Conservation (phyloP, 2,888 invertebrate species). For the Polydrusus tereticollis region DNA sequence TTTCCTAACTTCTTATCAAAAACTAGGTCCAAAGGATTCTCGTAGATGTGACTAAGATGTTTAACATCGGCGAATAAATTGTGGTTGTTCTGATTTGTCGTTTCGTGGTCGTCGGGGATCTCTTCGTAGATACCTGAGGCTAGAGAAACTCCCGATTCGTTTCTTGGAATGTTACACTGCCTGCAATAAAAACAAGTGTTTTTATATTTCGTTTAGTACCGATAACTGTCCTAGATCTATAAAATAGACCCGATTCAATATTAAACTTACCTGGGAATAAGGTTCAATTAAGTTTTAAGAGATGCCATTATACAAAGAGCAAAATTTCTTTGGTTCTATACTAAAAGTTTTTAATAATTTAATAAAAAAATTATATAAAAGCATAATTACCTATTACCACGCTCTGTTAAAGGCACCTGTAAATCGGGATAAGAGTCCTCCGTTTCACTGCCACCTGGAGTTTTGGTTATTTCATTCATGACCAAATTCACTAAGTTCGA, state of each 20-base stretch:
- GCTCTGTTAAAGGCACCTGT: background rate
- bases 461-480: constrained; percentile 62
- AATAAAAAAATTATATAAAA: background rate
- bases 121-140: constrained; percentile 78
- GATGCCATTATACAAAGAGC: too few relatives aligned
- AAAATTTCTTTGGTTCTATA: too few relatives aligned
- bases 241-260: too few relatives aligned
- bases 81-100: constrained; percentile 39
- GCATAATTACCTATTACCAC: constrained; percentile 1
- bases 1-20: constrained; percentile 57
- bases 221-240: too few relatives aligned
- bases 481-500: constrained; percentile 63
- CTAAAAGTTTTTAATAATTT: background rate
- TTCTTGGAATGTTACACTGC: constrained; percentile 61
- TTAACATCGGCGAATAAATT: background rate
- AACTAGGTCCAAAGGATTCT: constrained; percentile 66
- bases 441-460: constrained; percentile 66
- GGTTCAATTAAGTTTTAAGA: too few relatives aligned
- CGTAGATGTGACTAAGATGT: constrained; percentile 61
- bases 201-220: too few relatives aligned
- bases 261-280: too few relatives aligned
- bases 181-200: background rate
- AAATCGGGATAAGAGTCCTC: constrained; percentile 63
- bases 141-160: constrained; percentile 72
- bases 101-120: constrained; percentile 68